phyloP scores from a whole-genome alignment of 2,888 invertebrate species.

The Ptychoptera albimana region DNA sequence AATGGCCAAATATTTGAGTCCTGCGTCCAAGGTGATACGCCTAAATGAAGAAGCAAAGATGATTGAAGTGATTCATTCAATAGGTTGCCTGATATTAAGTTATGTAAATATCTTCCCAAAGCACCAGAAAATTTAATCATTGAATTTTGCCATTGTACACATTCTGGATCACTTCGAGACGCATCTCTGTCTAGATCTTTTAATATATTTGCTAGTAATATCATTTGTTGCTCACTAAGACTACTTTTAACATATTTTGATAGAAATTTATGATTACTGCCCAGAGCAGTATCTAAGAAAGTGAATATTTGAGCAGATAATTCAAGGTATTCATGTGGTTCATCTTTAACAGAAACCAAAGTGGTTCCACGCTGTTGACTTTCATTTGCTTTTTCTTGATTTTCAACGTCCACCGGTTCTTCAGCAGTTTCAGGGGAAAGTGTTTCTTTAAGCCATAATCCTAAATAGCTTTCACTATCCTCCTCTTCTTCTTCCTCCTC shows the following conservation, averaged over 20 bases:
- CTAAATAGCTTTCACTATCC: constrained; percentile 34
- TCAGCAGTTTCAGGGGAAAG: constrained; percentile 47
- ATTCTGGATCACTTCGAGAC: constrained; percentile 54
- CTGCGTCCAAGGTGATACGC: constrained; percentile 55
- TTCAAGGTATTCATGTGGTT: constrained; percentile 73
- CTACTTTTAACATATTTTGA: constrained; percentile 49
- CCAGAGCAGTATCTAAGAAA: constrained; percentile 63
- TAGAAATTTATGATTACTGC: constrained; percentile 37
- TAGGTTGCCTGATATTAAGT: constrained; percentile 54
- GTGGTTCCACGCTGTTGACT: constrained; percentile 19
- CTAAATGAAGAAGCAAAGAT: constrained; percentile 52
- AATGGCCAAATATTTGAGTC: constrained; percentile 58
- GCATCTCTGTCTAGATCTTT: constrained; percentile 84
- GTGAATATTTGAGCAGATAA: constrained; percentile 75
- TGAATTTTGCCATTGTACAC: constrained; percentile 27
- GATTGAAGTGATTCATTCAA: constrained; percentile 53
- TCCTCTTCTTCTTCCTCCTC: constrained; percentile 51
- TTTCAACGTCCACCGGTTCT: constrained; percentile 43
- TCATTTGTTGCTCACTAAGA: constrained; percentile 73
- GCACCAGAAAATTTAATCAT: constrained; percentile 30
- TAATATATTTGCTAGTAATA: constrained; percentile 72
- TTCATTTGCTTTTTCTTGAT: constrained; percentile 36
- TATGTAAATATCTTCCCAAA: constrained; percentile 34
- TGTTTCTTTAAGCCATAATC: constrained; percentile 90
- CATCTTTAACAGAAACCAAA: constrained; percentile 60